Conservation (phyloP, 2,888 invertebrate species). For the Chirona hameri region DNA sequence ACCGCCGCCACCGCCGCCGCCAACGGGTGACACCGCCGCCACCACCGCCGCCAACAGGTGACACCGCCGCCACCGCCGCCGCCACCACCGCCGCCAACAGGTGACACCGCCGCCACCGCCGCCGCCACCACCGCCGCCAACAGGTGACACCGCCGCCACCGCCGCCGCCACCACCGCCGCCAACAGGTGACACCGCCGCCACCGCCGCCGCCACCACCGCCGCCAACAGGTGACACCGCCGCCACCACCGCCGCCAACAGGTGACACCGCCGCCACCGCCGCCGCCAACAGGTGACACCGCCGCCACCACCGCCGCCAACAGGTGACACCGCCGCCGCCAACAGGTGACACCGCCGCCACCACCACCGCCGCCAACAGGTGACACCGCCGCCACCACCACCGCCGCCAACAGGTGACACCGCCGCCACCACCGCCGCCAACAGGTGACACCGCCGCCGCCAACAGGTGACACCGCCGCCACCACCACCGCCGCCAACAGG, state of each 20-base stretch:
- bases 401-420: not conserved
- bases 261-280: not conserved
- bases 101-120: not conserved
- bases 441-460: not conserved
- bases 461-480: no score
- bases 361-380: not conserved
- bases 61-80: not conserved
- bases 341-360: no score
- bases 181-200: not conserved
- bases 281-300: not conserved
- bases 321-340: not conserved
- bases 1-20: not conserved
- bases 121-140: no score
- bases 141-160: not conserved
- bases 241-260: not conserved
- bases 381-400: not conserved
- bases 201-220: no score
- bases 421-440: not conserved
- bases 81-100: not conserved
- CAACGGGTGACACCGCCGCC: not conserved
- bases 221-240: not conserved
- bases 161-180: no score
- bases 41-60: not conserved
- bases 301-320: not conserved
- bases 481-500: not conserved